phyloP scores from a whole-genome alignment of 2,797 vertebrate genomes.

The Allobates femoralis region DNA sequence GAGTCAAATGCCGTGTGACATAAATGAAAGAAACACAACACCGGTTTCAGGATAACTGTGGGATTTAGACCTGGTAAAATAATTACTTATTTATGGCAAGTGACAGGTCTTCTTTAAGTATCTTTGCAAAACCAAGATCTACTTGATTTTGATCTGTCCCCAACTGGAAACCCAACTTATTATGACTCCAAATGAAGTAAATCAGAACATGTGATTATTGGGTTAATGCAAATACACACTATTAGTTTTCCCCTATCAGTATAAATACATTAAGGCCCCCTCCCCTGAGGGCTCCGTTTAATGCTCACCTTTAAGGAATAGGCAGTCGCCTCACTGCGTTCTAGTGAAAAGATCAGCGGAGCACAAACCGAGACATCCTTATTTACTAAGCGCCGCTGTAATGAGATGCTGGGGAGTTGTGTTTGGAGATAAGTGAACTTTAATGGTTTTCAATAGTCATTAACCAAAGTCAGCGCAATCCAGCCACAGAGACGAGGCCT shows the following conservation, averaged over 20 bases:
- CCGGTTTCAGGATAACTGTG: too few species aligned
- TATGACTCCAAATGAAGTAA: not conserved
- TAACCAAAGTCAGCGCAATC: constrained; percentile 64
- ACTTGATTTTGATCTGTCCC: too few species aligned
- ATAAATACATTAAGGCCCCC: not conserved
- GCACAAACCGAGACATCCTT: constrained; percentile 58
- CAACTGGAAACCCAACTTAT: not conserved
- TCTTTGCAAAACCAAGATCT: not conserved
- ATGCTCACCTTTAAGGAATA: constrained; percentile 14
- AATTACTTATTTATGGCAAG: too few species aligned
- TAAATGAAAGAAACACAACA: too few species aligned
- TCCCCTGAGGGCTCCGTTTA: not conserved
- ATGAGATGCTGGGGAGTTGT: constrained; percentile 66
- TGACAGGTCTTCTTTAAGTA: not conserved
- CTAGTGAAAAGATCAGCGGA: constrained; percentile 54
- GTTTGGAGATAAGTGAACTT: constrained; percentile 68
- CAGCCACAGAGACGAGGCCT: constrained; percentile 45
- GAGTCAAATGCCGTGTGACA: too few species aligned
- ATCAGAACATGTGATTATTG: not conserved
- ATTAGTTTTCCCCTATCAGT: not conserved
- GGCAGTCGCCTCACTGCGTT: constrained; percentile 16
- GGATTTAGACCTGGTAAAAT: too few species aligned
- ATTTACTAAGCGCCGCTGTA: constrained; percentile 60
- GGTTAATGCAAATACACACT: constrained; percentile 4
- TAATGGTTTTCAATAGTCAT: constrained; percentile 72